These are phyloP conservation scores for Buceros bicornis DNA, from an alignment of 2,797 vertebrate species.

Conservation along the genomic window DNA sequence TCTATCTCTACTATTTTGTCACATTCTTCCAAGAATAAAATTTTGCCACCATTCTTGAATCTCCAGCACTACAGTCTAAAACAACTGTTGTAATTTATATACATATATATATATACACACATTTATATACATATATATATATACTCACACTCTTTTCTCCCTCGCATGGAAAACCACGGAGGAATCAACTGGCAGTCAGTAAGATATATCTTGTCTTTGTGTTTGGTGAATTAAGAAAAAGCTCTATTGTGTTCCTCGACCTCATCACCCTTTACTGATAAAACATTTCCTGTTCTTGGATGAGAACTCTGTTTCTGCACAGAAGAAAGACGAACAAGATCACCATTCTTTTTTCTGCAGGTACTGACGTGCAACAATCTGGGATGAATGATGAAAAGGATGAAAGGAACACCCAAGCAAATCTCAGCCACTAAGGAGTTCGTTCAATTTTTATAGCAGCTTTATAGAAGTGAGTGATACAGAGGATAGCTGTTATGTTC, in stretches of 20 bases:
- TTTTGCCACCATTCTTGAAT: background rate
- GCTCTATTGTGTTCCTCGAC: background rate
- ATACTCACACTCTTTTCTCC: background rate
- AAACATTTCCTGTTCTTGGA: background rate
- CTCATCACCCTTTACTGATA: background rate
- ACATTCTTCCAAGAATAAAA: background rate
- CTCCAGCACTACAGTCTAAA: background rate
- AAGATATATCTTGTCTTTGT: background rate
- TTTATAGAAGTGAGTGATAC: background rate
- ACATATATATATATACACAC: background rate
- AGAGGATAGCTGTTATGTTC: background rate
- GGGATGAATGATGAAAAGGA: constrained; percentile 1
- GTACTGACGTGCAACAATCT: background rate
- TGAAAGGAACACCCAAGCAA: background rate
- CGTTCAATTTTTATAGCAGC: background rate
- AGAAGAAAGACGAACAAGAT: background rate
- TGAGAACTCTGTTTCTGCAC: background rate
- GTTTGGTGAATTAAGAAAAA: background rate
- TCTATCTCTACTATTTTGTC: background rate
- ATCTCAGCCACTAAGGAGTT: background rate
- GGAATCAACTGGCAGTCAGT: background rate
- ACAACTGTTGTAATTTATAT: background rate
- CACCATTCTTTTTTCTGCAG: background rate
- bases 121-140: too few relatives aligned
- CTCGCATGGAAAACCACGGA: background rate